These are phyloP conservation scores for Syndactyla subalaris DNA, from an alignment of 2,797 vertebrate species.

Conservation along the genomic window DNA sequence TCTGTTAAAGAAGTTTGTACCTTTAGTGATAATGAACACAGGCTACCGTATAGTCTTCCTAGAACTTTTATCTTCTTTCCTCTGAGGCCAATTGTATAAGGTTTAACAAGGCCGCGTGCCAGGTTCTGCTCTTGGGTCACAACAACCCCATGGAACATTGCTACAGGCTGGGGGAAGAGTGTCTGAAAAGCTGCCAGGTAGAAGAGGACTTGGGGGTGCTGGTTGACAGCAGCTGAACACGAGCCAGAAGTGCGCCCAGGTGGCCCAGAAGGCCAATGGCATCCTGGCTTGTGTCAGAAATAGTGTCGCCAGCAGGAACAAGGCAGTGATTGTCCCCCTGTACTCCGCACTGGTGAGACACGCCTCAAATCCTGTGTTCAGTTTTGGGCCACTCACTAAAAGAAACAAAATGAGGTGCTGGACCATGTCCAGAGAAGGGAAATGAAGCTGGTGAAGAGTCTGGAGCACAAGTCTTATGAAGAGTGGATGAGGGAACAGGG, in stretches of 20 bases:
- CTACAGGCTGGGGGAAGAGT: neutral
- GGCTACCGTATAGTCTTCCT: neutral
- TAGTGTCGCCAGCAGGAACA: neutral
- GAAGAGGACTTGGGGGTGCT: neutral
- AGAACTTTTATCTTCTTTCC: neutral
- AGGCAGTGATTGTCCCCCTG: neutral
- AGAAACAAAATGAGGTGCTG: neutral
- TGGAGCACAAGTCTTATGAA: neutral
- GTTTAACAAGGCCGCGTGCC: neutral
- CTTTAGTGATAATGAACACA: neutral
- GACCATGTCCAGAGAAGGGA: neutral
- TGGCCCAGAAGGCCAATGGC: neutral
- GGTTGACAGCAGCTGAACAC: neutral
- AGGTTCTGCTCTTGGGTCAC: neutral
- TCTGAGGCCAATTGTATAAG: neutral
- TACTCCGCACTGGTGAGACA: neutral
- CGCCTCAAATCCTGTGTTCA: neutral
- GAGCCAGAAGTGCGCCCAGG: neutral
- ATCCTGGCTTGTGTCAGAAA: neutral
- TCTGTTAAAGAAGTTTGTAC: neutral
- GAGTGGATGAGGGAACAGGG: neutral
- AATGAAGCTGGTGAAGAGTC: neutral
- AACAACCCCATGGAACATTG: neutral
- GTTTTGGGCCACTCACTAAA: neutral
- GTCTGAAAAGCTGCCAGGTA: neutral